A percentile compares a stretch with the other conserved stretches of the same genome.
phyloP scores from a whole-genome alignment of 2,113 vertebrate species.

The Spilogale gracilis region DNA sequence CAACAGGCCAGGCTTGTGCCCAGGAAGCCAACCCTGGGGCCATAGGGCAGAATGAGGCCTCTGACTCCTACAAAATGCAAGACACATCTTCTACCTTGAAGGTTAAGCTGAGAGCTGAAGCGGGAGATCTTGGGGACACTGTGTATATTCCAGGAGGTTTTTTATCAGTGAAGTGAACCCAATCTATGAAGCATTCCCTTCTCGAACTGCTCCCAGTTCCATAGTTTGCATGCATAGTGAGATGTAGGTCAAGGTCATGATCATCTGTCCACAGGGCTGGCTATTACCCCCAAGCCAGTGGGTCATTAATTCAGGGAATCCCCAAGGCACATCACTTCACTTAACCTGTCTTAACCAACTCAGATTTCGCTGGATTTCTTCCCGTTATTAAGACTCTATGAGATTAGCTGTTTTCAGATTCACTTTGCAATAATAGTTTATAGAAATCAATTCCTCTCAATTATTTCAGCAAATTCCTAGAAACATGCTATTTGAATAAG shows the following conservation, averaged over 20 bases:
- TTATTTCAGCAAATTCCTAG: not conserved
- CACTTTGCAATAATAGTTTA: slow-evolving; percentile 43
- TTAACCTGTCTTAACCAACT: not conserved
- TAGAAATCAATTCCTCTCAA: not conserved
- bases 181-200: not conserved
- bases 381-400: not conserved
- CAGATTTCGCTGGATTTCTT: not conserved
- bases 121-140: not conserved
- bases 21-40: not conserved
- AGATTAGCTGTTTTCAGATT: not conserved
- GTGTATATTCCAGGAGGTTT: not conserved
- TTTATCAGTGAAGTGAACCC: not conserved
- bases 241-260: not conserved
- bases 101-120: no score
- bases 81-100: not conserved
- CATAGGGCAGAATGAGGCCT: not conserved
- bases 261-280: not conserved
- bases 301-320: not conserved
- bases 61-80: not conserved
- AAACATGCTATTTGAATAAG: not conserved
- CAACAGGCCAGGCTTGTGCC: not conserved
- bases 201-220: not conserved
- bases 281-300: not conserved
- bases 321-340: not conserved
- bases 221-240: not conserved